Percentiles rank a stretch among this genome's conserved stretches.
Conservation (phyloP, 2,797 vertebrate species). For the Takifugu rubripes region DNA sequence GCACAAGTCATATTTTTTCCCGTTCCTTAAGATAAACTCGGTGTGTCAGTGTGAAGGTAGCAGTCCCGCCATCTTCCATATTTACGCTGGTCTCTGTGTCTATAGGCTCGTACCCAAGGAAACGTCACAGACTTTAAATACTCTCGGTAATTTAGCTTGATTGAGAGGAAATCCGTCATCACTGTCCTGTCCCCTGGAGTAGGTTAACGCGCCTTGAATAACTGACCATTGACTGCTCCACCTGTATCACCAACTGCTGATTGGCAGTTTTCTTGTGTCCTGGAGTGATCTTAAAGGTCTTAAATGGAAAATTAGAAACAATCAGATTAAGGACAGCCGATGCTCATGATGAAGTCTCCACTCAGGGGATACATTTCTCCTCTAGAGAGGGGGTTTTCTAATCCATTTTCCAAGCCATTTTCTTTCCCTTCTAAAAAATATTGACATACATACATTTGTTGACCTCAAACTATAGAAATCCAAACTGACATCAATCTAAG, state of each 20-base stretch:
- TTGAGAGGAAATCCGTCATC: not conserved
- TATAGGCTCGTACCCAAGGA: not conserved
- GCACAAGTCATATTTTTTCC: slow-evolving; percentile 54
- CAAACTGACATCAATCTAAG: not conserved
- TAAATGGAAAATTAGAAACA: too few species aligned
- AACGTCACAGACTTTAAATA: not conserved
- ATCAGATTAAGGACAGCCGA: too few species aligned
- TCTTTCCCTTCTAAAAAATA: not conserved
- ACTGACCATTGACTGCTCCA: slow-evolving; percentile 2
- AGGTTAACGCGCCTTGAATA: not conserved
- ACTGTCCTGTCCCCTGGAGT: not conserved
- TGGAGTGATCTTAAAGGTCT: too few species aligned
- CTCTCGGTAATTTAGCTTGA: not conserved
- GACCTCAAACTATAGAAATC: too few species aligned
- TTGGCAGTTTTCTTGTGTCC: too few species aligned
- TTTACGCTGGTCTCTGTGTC: not conserved
- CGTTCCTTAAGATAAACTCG: slow-evolving; percentile 42
- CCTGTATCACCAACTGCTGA: slow-evolving; percentile 3
- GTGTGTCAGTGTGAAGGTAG: slow-evolving; percentile 20
- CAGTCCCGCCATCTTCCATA: slow-evolving; percentile 1
- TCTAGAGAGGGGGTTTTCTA: too few species aligned
- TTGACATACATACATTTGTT: too few species aligned
- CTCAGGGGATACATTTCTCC: too few species aligned
- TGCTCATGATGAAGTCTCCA: too few species aligned
- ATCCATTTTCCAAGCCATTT: not conserved